These are phyloP conservation scores for Bombus haemorrhoidalis DNA, from an alignment of 1,140 invertebrate genomes.

Conservation along the genomic window DNA sequence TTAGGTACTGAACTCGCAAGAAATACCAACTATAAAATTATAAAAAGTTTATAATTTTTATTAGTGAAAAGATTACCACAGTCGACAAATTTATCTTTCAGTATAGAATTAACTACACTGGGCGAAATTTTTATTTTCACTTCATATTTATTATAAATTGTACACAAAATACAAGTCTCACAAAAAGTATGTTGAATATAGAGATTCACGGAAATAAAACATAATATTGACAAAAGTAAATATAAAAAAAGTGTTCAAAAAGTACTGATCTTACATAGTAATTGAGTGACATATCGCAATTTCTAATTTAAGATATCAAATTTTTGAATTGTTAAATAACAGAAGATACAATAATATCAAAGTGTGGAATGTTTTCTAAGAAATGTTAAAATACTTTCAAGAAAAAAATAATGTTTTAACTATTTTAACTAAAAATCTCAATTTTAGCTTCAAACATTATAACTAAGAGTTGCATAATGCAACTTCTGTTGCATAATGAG, in stretches of 20 bases:
- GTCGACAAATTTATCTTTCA: not conserved
- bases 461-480: not conserved
- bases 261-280: not conserved
- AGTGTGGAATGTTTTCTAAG: not conserved
- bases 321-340: not conserved
- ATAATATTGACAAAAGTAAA: not conserved
- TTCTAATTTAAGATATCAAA: not conserved
- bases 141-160: not conserved
- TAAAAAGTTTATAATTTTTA: not conserved
- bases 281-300: too few relatives aligned
- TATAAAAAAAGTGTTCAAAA: not conserved
- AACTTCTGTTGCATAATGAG: not conserved
- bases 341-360: not conserved
- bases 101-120: too few relatives aligned
- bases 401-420: not conserved
- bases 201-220: not conserved
- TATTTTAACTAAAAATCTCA: not conserved
- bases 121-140: not conserved
- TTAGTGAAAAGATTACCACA: not conserved
- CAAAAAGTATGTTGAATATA: not conserved
- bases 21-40: not conserved
- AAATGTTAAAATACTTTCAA: not conserved
- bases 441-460: not conserved
- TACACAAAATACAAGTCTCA: not conserved
- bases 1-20: not conserved